These are phyloP conservation scores for Drosophila neotestacea DNA, from an alignment of 2,888 invertebrate species.

Conservation along the genomic window DNA sequence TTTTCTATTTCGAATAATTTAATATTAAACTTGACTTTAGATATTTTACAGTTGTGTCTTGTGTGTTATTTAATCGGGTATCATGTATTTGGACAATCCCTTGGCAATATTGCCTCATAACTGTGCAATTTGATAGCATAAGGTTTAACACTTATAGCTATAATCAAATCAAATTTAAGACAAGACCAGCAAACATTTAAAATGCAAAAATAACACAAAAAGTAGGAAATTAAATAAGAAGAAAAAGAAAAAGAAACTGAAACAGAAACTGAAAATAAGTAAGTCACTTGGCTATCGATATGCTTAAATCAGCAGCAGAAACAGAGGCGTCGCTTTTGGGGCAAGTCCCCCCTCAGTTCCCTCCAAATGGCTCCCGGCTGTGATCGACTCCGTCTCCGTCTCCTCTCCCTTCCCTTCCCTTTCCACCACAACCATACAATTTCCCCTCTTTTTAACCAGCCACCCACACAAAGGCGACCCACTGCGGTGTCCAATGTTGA, in stretches of 20 bases:
- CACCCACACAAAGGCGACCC: constrained; percentile 38
- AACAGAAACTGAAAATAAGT: constrained; percentile 33
- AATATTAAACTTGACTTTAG: not conserved
- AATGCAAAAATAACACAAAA: constrained; percentile 6
- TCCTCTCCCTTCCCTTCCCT: not conserved
- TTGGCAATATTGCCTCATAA: constrained; percentile 30
- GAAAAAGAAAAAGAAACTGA: not conserved
- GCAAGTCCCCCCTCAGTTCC: constrained; percentile 17
- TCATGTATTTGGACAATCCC: constrained; percentile 13
- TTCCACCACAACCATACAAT: not conserved
- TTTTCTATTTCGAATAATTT: not conserved
- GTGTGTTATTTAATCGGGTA: constrained; percentile 10
- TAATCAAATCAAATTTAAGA: constrained; percentile 27
- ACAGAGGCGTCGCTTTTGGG: constrained; percentile 52
- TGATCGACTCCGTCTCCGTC: not conserved
- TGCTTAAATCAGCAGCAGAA: constrained; percentile 41
- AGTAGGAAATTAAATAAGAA: constrained; percentile 13
- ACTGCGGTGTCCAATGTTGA: constrained; percentile 38
- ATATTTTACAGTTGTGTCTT: not conserved
- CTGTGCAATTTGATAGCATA: constrained; percentile 37
- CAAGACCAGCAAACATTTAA: constrained; percentile 7
- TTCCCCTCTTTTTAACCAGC: not conserved
- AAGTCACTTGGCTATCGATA: constrained; percentile 67
- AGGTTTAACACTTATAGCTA: constrained; percentile 39
- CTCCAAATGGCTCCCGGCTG: constrained; percentile 4